Base-by-base conservation (phyloP, 2,113 vertebrate species). In the Cromileptes altivelis region DNA sequence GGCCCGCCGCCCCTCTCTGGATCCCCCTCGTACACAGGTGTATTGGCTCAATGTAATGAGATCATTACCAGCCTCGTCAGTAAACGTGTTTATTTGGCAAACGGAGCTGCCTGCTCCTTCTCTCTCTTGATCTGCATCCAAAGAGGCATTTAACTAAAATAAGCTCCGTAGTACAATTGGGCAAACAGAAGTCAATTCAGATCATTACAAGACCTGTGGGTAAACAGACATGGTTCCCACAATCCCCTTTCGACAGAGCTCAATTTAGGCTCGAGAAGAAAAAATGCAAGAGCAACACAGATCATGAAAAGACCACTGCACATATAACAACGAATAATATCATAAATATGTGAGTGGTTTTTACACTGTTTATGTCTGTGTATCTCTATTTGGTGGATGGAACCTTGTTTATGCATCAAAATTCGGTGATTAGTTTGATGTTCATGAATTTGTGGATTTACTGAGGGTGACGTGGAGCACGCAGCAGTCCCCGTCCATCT, bases 11-110 rank as follows among this genome's bases (percentile, higher is more conserved):
- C 91, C 91, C 89, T 88, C 87, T 91, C 91, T 18, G 83, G 82
- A 92, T 86, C 89, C 85, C 90, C 89, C 81, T 77, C 70, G 81
- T 94, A 94, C 93, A 95, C 92, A 94, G 93, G 92, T 94, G 93
- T 93, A 95, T 93, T 93, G 93, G 93, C 92, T 94, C 89, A 85
- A 84, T 90, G 90, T 94, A 94, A 95, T 93, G 92, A 94, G 93
- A 94, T 94, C 93, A 93, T 94, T 94, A 94, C 93, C 86, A 86
- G 90, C 93, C 87, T 90, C 91, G 90, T 94, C 94, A 86, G 90
- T 90, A 89, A 95, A 90, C 91, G 84, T 91, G 89, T 94, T 94
- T 92, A 94, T 94, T 93, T 93, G 92, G 87, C 87, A 89, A 93
- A 85, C 84, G 76, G 81, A 87, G 85, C 87, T 17, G 90, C 89